Evolutionary conservation across 2,113 vertebrate genomes (phyloP).

Genomic region (Odobenus rosmarus): DNA sequence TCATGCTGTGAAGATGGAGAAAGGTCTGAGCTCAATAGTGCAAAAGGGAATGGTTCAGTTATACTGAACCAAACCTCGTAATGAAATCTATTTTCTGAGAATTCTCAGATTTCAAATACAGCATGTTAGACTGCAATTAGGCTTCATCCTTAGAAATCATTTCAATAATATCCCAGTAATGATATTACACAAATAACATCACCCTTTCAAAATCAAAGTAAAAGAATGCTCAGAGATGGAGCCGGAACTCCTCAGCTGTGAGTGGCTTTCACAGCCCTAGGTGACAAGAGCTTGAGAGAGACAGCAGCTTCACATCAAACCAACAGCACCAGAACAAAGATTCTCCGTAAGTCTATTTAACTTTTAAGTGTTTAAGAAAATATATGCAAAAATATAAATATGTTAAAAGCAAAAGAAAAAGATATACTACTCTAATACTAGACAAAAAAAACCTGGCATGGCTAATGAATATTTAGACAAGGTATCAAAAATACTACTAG

Average conservation of each 20-base stretch:
- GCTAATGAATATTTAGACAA: neutral
- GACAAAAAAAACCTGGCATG: neutral
- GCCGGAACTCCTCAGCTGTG: neutral
- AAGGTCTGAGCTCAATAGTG: conserved; percentile 42
- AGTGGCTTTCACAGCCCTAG: neutral
- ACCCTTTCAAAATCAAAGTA: conserved; percentile 59
- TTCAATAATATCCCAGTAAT: conserved; percentile 60
- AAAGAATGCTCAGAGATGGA: conserved; percentile 49
- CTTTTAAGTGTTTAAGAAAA: neutral
- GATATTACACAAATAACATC: conserved; percentile 66
- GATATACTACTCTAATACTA: neutral
- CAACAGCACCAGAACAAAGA: neutral
- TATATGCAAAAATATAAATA: neutral
- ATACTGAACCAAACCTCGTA: neutral
- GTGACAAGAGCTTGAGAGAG: conserved; percentile 4
- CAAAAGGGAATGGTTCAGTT: neutral
- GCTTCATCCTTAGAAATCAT: conserved; percentile 51
- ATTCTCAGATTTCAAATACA: conserved; percentile 77
- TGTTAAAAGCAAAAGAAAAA: neutral
- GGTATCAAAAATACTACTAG: neutral
- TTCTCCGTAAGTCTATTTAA: neutral
- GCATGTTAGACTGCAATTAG: conserved; percentile 48
- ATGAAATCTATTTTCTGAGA: conserved; percentile 58
- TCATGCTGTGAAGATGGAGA: conserved; percentile 18
- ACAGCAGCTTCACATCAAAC: neutral